Conservation (phyloP, 2,797 vertebrate species). For the Danio tinwini region DNA sequence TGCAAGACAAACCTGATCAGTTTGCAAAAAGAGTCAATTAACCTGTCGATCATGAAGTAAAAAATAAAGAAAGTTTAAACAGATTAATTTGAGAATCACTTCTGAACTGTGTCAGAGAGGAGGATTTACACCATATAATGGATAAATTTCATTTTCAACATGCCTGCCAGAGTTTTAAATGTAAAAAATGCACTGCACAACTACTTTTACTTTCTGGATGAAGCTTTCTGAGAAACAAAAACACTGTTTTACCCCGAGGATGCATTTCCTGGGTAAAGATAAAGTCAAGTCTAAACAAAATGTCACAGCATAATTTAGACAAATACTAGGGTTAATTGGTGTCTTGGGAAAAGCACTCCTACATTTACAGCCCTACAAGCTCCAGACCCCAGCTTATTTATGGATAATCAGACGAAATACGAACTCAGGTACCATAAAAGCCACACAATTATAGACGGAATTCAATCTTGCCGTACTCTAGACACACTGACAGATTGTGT, state of each 20-base stretch:
- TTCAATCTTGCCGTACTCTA: background rate
- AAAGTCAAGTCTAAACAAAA: slow-evolving; percentile 30
- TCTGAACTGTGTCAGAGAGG: background rate
- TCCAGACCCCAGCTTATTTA: slow-evolving; percentile 19
- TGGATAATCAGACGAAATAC: slow-evolving; percentile 20
- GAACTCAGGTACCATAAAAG: slow-evolving; percentile 1
- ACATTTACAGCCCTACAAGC: background rate
- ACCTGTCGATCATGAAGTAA: background rate
- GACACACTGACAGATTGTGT: slow-evolving; percentile 24
- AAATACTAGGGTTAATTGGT: slow-evolving; percentile 20
- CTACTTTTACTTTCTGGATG: background rate
- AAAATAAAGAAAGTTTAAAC: background rate
- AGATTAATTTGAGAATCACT: background rate
- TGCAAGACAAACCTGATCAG: background rate
- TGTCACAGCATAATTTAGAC: slow-evolving; percentile 36
- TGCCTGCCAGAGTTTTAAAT: too few species aligned
- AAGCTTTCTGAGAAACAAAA: background rate
- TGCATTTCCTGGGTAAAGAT: background rate
- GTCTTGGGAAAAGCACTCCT: slow-evolving; percentile 11
- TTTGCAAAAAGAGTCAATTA: background rate
- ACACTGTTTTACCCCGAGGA: background rate
- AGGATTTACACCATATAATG: background rate
- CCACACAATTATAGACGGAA: slow-evolving; percentile 12
- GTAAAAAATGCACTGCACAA: background rate
- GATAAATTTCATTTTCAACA: too few species aligned